phyloP scores from a whole-genome alignment of 2,888 invertebrate species.

The Lochmaea capreae region DNA sequence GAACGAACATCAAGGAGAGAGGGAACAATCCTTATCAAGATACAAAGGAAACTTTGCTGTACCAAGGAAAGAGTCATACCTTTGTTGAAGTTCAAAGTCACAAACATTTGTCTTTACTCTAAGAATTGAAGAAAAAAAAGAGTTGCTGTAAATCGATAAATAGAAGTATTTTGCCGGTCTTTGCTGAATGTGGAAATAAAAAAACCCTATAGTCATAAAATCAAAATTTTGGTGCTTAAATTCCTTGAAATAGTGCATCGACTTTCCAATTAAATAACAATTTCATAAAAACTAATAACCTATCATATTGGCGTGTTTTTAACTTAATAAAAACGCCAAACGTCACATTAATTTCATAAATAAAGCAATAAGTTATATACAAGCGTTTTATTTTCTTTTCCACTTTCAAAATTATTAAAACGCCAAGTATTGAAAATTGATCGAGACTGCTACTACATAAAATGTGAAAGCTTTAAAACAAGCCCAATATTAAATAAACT shows the following conservation, averaged over 20 bases:
- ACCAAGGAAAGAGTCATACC: no score
- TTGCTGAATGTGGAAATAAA: no score
- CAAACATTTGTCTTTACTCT: no score
- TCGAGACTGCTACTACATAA: slow-evolving; percentile 8
- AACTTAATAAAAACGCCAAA: background rate
- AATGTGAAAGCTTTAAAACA: slow-evolving; percentile 43
- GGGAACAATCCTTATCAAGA: no score
- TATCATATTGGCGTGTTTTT: background rate
- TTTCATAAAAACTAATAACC: background rate
- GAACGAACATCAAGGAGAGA: no score
- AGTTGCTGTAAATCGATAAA: no score
- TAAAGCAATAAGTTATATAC: background rate
- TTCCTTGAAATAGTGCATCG: background rate
- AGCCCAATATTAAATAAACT: slow-evolving; percentile 36
- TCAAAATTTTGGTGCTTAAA: background rate
- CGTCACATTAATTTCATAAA: background rate
- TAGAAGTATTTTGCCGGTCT: no score
- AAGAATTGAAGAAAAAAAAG: no score
- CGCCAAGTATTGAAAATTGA: slow-evolving; percentile 3
- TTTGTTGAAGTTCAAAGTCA: no score
- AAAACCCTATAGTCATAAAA: no score
- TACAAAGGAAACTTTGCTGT: no score
- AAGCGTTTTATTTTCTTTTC: background rate
- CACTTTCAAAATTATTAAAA: background rate
- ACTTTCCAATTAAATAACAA: background rate